Conservation (phyloP, 1,140 invertebrate genomes). For the Danaus plexippus region DNA sequence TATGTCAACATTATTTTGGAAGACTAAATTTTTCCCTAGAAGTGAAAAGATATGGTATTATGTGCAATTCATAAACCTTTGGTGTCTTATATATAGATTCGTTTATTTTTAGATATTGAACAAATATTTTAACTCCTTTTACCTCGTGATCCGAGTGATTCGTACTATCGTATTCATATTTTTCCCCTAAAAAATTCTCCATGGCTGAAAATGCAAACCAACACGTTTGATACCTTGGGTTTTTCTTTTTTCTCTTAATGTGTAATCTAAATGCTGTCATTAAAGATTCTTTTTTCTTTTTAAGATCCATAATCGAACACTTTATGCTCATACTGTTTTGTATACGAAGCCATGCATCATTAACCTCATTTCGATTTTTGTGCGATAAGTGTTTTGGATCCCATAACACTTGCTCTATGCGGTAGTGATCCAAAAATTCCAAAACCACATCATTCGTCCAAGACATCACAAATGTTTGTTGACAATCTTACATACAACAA, state of each 20-base stretch:
- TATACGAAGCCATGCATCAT: conserved; percentile 40
- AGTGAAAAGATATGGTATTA: no score
- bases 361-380: conserved; percentile 25
- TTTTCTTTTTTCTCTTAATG: conserved; percentile 44
- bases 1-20: no score
- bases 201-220: conserved; percentile 54
- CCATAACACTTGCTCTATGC: conserved; percentile 37
- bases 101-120: no score
- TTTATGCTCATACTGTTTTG: conserved; percentile 43
- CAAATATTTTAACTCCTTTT: not conserved
- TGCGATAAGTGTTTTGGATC: conserved; percentile 37
- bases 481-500: conserved; percentile 7
- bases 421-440: conserved; percentile 42
- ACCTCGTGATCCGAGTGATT: conserved; percentile 17
- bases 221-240: conserved; percentile 36
- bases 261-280: conserved; percentile 56
- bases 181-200: conserved; percentile 55
- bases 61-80: no score
- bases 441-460: conserved; percentile 39
- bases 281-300: conserved; percentile 58
- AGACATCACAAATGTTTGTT: conserved; percentile 34
- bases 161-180: conserved; percentile 54
- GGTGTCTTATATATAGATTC: no score
- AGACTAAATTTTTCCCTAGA: no score
- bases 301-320: conserved; percentile 43